Evolutionary conservation across 2,888 invertebrate species (phyloP).

Genomic region (Sturmia bella): DNA sequence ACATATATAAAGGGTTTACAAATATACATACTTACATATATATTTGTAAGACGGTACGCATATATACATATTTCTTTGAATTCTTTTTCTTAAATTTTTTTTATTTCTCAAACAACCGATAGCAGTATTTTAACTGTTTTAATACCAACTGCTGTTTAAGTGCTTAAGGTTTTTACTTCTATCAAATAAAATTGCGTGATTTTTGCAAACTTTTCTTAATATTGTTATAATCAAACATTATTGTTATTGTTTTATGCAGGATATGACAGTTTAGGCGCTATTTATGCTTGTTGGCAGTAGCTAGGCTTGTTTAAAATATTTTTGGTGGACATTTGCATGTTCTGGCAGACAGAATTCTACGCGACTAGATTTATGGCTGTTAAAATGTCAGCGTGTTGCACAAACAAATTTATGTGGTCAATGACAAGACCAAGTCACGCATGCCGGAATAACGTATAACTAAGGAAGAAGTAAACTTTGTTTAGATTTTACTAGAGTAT

Average conservation of each 20-base stretch:
- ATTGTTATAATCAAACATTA: neutral
- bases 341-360: slow-evolving; percentile 20
- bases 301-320: slow-evolving; percentile 10
- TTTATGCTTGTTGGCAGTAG: slow-evolving; percentile 53
- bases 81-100: neutral
- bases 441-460: no score
- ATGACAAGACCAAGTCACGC: no score
- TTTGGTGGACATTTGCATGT: slow-evolving; percentile 36
- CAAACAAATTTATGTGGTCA: neutral
- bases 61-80: neutral
- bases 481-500: no score
- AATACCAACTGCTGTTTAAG: neutral
- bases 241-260: slow-evolving; percentile 30
- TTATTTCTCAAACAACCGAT: neutral
- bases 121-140: neutral
- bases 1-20: no score
- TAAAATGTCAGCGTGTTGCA: neutral
- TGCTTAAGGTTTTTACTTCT: neutral
- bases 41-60: no score
- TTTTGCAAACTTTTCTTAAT: slow-evolving; percentile 18
- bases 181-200: slow-evolving; percentile 35
- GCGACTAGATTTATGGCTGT: neutral
- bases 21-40: neutral
- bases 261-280: slow-evolving; percentile 59
- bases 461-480: no score